Percentiles rank a stretch among this genome's conserved stretches.
Evolutionary conservation across 2,888 invertebrate species (phyloP).

Genomic region (Orgyia antiqua): DNA sequence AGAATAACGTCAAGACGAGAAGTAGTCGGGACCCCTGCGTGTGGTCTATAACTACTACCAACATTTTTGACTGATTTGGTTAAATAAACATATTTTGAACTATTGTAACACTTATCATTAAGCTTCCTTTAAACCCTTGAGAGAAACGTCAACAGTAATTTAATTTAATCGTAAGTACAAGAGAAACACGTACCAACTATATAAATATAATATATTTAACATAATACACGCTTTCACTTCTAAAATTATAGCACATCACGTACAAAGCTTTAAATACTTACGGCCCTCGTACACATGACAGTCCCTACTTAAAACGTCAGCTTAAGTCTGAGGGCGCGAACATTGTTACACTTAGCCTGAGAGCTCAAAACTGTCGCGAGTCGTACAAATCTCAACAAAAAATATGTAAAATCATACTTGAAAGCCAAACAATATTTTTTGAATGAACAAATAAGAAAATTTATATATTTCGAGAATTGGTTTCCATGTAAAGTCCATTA

Average conservation of each 20-base stretch:
- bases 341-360: slow-evolving; percentile 5
- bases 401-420: slow-evolving; percentile 2
- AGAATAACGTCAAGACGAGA: too few species aligned
- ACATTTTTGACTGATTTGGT: too few species aligned
- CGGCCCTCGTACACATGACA: slow-evolving; percentile 6
- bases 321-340: slow-evolving; percentile 7
- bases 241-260: slow-evolving; percentile 5
- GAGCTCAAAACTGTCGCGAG: slow-evolving; percentile 2
- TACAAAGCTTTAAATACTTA: slow-evolving; percentile 8
- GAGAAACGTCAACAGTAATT: not conserved
- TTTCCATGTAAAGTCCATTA: not conserved
- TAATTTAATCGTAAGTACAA: not conserved
- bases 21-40: too few species aligned
- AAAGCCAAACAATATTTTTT: too few species aligned
- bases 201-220: slow-evolving; percentile 3
- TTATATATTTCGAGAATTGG: too few species aligned
- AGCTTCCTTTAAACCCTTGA: not conserved
- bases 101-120: too few species aligned
- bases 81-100: too few species aligned
- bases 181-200: not conserved
- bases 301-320: slow-evolving; percentile 10
- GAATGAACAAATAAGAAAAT: too few species aligned
- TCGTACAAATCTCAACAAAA: slow-evolving; percentile 6
- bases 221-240: not conserved
- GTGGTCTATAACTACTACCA: too few species aligned